Base-by-base conservation (phyloP, 2,797 vertebrate species). In the Taeniopygia guttata region DNA sequence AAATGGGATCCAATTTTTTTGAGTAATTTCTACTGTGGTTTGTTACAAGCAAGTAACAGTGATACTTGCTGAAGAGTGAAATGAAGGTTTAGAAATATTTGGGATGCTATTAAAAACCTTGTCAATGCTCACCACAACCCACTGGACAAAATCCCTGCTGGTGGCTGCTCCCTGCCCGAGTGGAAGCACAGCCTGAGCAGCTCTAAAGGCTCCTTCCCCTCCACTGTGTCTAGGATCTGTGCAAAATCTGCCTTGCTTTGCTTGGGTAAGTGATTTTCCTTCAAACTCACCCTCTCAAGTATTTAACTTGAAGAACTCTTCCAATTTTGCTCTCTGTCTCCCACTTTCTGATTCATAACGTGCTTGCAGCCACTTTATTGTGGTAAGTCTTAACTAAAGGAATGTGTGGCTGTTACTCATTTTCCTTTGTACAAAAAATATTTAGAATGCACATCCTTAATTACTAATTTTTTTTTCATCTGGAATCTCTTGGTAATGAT, bases 391-490 rank as follows among this genome's bases (percentile, higher is more conserved):
- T 93, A 84, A 86, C 14, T 68, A 72, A 89, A 82, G 11, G 45
- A 90, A 59, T 64, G 38, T 7, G 54, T 52, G 10, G 62, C 55
- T 59, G 32, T 56, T 60, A 84, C 7, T 22, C 11, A 23, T 96
- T 84, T 84, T 51, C 64, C 46, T 91, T 87, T 60, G 18, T 40
- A 38, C 63, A 82, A 90, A 90, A 89, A 77, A 76, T 89, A 72
- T 84, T 87, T 87, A 49, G 45, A 68, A 56, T 92, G 32, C 20
- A 17, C 36, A 87, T 92, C 13, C 70, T 78, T 92, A 85, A 67
- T 89, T 84, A 68, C 77, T 89, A 84, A 94, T 21, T 93, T 89
- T 81, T 38, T 55, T 64, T 91, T 91, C 34, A 55, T 54, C 46
- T 45, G 87, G 20, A 83, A 49, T 77, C 40, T 70, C 63, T 89